Conservation (phyloP, 92 coral and sea anemone species). For the Anthopleura xanthogrammica region DNA sequence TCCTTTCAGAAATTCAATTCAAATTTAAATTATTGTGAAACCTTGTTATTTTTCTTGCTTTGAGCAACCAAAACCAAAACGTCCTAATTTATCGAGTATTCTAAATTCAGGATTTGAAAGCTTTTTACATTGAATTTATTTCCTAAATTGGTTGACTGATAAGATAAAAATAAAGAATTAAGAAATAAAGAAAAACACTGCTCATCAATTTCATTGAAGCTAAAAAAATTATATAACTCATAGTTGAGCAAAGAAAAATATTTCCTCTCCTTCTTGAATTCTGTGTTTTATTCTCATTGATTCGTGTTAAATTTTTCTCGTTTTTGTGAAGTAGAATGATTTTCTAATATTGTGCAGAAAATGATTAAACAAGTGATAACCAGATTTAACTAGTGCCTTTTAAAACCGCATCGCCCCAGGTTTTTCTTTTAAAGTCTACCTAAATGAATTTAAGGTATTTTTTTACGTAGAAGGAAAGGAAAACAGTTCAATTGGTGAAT, state of each 20-base stretch:
- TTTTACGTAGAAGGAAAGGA: background rate
- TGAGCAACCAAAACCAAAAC: slow-evolving; percentile 18
- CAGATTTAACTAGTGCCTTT: slow-evolving; percentile 4
- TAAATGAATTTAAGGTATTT: background rate
- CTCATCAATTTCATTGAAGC: background rate
- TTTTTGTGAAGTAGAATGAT: background rate
- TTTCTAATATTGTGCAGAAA: background rate
- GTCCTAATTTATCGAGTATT: slow-evolving; percentile 10
- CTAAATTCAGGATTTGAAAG: background rate
- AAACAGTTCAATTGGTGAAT: background rate
- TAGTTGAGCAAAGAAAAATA: background rate
- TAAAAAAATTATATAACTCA: background rate
- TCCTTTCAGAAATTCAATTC: slow-evolving; percentile 3
- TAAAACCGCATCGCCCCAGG: slow-evolving; percentile 18
- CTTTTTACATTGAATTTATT: slow-evolving; percentile 3
- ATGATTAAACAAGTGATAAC: slow-evolving; percentile 4
- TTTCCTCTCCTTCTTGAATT: background rate
- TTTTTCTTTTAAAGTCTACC: background rate
- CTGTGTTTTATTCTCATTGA: background rate
- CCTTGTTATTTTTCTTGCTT: background rate
- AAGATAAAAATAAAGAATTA: background rate
- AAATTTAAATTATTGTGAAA: slow-evolving; percentile 8
- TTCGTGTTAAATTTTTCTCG: background rate
- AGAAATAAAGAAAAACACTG: background rate
- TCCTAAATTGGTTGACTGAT: background rate